phyloP scores from a whole-genome alignment of 2,888 invertebrate species.

The Synanthedon vespiformis region DNA sequence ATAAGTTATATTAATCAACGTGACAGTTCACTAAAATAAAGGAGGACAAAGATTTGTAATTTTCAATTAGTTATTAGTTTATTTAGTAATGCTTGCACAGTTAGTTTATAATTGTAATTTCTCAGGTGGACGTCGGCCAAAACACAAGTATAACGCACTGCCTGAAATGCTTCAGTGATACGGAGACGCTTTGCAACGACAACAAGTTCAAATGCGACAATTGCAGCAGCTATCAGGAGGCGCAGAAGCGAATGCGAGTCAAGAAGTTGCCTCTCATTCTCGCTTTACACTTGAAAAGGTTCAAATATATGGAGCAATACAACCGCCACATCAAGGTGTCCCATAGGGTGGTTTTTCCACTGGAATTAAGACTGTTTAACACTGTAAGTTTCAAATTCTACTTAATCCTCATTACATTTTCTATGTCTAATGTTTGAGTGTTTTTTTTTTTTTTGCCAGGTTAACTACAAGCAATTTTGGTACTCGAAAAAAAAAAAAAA shows the following conservation, averaged over 20 bases:
- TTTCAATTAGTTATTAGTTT: too few relatives aligned
- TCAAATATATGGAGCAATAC: slow-evolving; percentile 98
- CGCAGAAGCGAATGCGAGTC: slow-evolving; percentile 97
- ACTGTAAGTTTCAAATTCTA: slow-evolving; percentile 76
- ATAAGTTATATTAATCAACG: too few relatives aligned
- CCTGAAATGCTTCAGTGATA: slow-evolving; percentile 96
- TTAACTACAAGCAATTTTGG: too few relatives aligned
- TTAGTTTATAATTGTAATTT: slow-evolving; percentile 2
- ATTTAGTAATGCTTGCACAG: too few relatives aligned
- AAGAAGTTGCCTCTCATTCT: slow-evolving; percentile 98
- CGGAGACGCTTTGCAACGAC: slow-evolving; percentile 98
- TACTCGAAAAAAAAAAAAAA: too few relatives aligned
- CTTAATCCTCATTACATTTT: not conserved
- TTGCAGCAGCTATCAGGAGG: slow-evolving; percentile 99
- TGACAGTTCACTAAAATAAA: too few relatives aligned
- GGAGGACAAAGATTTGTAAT: too few relatives aligned
- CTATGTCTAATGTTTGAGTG: not conserved
- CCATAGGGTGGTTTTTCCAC: slow-evolving; percentile 97
- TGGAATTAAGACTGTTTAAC: slow-evolving; percentile 97
- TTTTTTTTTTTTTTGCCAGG: too few relatives aligned
- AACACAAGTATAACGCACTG: slow-evolving; percentile 99
- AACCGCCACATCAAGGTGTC: slow-evolving; percentile 99
- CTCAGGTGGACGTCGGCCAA: slow-evolving; percentile 98
- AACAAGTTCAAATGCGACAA: slow-evolving; percentile 99
- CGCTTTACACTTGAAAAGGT: slow-evolving; percentile 96